Base-by-base conservation (phyloP, 2,113 vertebrate genomes). In the Pedionomus torquatus region DNA sequence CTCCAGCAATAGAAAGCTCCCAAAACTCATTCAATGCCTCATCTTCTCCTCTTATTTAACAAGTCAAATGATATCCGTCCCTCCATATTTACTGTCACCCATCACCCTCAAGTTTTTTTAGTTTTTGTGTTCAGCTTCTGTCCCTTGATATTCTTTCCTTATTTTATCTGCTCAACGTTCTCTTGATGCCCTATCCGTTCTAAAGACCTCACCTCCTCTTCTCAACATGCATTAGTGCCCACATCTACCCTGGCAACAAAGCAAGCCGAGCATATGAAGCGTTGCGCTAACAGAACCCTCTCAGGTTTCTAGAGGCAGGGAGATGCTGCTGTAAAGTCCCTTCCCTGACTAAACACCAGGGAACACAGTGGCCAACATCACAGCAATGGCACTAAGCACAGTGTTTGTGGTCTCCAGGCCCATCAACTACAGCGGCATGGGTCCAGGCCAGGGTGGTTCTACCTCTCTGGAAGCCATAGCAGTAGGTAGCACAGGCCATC, bases 151-250 rank as follows among this genome's bases (percentile, higher is more conserved):
- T 13, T 87, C 23, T 58, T 75, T 33, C 65, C 48, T 17, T 75
- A 1, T 39, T 91, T 87, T 39, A 87, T 24, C 43, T 64, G 33
- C 33, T 48, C 37, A 33, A 28, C 28, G 78, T 57, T 71, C 43
- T 51, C 39, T 55, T 33, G 15, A 51, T 64, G 23, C 5, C 6
- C 23, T 7, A 25, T 71, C 43, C 33, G 60, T 87, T 68, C 61
- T 87, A 39, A 95, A 93, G 46, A 39, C 16, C n/a, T 24, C 31
- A 24, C 35, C 65, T 84, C 49, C 39, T 80, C 49, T 44, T 70
- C 37, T 33, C 63, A 44, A 52, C 1, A 0, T 1, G 8, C 15
- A 2, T 0, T 1, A 70, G 33, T 13, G 39, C 52, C 17, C 54
- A 51, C 41, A 55, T 31, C 39, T 49, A 39, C 17, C 26, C 61